Evolutionary conservation across 2,797 vertebrate genomes (phyloP).

Genomic region (Coregonus ussuriensis): DNA sequence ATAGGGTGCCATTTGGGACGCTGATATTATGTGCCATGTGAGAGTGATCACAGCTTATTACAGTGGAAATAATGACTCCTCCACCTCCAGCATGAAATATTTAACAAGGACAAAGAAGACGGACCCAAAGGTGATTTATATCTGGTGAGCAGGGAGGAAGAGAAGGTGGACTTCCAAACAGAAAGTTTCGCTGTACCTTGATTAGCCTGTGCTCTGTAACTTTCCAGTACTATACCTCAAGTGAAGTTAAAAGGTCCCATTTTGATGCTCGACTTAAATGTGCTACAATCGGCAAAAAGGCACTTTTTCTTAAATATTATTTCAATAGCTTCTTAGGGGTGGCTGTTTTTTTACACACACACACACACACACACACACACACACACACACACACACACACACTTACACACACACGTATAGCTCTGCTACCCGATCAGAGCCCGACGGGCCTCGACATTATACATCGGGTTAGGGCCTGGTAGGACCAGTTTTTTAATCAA

Average conservation of each 20-base stretch:
- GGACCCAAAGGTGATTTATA: slow-evolving; percentile 71
- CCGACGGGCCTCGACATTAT: too few relatives aligned
- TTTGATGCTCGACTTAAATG: background rate
- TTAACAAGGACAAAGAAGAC: slow-evolving; percentile 79
- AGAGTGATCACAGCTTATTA: slow-evolving; percentile 78
- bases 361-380: too few relatives aligned
- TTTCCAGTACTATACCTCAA: background rate
- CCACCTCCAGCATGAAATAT: slow-evolving; percentile 78
- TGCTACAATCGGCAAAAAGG: background rate
- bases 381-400: too few relatives aligned
- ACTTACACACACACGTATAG: too few relatives aligned
- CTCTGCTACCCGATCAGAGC: too few relatives aligned
- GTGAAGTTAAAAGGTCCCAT: background rate
- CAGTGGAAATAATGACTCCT: slow-evolving; percentile 78
- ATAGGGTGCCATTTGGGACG: background rate
- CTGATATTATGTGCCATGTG: slow-evolving; percentile 61
- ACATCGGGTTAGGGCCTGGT: too few relatives aligned
- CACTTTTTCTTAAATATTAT: background rate
- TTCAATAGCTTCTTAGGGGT: slow-evolving; percentile 12
- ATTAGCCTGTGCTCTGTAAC: slow-evolving; percentile 47
- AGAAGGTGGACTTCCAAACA: slow-evolving; percentile 42
- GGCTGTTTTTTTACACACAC: background rate
- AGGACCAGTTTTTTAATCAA: too few relatives aligned
- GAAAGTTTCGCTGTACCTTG: slow-evolving; percentile 54
- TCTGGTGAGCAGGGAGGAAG: slow-evolving; percentile 62